A percentile compares a stretch with the other conserved stretches of the same genome.
Conservation (phyloP, 2,797 vertebrate genomes). For the Zalophus californianus region DNA sequence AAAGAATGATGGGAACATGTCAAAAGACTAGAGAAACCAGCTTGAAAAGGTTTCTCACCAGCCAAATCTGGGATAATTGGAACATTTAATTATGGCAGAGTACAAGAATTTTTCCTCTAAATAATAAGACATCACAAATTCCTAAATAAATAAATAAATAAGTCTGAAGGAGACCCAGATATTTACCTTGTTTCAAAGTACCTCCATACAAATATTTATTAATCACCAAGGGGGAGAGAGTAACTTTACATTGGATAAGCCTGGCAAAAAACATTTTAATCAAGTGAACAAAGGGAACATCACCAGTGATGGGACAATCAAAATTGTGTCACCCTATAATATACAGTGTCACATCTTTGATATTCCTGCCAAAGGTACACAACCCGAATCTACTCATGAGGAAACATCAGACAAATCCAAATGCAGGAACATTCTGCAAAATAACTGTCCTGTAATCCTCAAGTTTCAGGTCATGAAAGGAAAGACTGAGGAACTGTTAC, state of each 20-base stretch:
- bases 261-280: neutral
- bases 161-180: neutral
- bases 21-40: neutral
- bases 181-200: neutral
- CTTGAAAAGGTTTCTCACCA: neutral
- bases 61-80: neutral
- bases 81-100: neutral
- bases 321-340: neutral
- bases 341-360: neutral
- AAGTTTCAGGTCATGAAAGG: neutral
- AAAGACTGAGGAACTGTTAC: neutral
- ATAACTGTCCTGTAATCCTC: neutral
- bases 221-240: neutral
- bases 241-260: neutral
- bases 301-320: neutral
- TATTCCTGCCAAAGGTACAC: neutral
- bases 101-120: neutral
- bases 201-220: neutral
- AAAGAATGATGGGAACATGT: neutral
- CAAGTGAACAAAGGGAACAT: neutral
- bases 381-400: neutral
- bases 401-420: neutral
- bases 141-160: neutral
- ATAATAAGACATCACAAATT: neutral
- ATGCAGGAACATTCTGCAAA: neutral